These are phyloP conservation scores for Manis pentadactyla DNA, from an alignment of 2,797 vertebrate species.

Conservation along the genomic window DNA sequence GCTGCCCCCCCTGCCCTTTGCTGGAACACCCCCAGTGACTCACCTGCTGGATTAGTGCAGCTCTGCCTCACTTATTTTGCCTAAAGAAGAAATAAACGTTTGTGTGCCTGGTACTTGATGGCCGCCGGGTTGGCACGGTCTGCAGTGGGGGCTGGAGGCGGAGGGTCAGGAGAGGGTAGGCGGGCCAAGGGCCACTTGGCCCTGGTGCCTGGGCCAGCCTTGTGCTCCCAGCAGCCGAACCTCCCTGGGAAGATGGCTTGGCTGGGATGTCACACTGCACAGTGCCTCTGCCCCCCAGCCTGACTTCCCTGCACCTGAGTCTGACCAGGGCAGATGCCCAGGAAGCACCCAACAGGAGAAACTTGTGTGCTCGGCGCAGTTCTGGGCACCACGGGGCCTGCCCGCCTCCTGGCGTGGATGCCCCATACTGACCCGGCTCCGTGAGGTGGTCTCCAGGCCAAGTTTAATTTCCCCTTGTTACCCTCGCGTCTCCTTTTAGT, in stretches of 20 bases:
- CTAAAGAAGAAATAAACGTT: constrained; percentile 50
- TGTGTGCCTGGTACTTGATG: not conserved
- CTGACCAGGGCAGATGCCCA: not conserved
- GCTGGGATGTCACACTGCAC: not conserved
- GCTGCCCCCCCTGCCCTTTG: not conserved
- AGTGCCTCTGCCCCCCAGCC: no score
- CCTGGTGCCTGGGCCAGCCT: not conserved
- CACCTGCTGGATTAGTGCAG: not conserved
- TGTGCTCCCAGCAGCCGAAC: not conserved
- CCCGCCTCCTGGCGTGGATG: fast-evolving
- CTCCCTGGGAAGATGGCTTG: not conserved
- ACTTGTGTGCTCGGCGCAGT: fast-evolving
- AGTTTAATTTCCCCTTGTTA: fast-evolving
- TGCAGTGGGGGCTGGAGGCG: not conserved
- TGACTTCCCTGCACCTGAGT: not conserved
- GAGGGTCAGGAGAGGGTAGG: not conserved
- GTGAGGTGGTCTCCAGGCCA: fast-evolving
- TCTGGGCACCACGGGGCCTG: not conserved
- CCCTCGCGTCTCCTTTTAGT: not conserved
- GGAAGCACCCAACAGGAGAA: not conserved
- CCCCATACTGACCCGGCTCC: fast-evolving
- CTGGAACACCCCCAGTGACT: constrained; percentile 44
- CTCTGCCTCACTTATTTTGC: not conserved
- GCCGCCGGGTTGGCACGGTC: not conserved
- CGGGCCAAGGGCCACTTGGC: not conserved